phyloP scores from a whole-genome alignment of 2,113 vertebrate species.

The Anolis carolinensis region DNA sequence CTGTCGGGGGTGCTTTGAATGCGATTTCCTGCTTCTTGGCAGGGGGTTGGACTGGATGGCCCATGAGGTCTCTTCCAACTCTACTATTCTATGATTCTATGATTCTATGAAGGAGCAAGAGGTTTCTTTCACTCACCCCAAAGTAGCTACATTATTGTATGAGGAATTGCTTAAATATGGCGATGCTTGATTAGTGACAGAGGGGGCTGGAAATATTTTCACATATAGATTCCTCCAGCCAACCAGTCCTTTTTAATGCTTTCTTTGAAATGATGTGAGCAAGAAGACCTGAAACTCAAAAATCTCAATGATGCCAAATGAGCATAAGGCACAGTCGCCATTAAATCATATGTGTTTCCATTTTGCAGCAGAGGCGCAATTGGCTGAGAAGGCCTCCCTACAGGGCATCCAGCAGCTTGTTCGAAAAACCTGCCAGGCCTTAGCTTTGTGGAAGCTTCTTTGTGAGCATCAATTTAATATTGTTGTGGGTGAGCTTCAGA shows the following conservation, averaged over 20 bases:
- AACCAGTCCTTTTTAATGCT: not conserved
- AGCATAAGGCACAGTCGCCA: not conserved
- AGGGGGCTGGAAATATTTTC: not conserved
- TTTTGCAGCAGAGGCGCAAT: conserved; percentile 88
- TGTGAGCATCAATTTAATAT: conserved; percentile 94
- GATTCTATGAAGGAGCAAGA: too few relatives aligned
- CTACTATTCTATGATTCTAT: too few relatives aligned
- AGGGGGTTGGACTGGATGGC: too few relatives aligned
- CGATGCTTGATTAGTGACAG: not conserved
- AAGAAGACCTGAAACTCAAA: not conserved
- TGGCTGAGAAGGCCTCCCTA: conserved; percentile 90
- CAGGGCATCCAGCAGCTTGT: conserved; percentile 93
- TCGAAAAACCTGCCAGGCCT: conserved; percentile 91
- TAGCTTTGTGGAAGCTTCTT: conserved; percentile 95
- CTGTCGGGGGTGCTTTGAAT: too few relatives aligned
- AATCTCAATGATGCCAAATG: not conserved
- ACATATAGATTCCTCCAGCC: not conserved
- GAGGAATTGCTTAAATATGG: not conserved
- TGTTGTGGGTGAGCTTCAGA: conserved; percentile 92
- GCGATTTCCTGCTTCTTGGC: too few relatives aligned
- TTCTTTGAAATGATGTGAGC: not conserved
- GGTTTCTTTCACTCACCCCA: too few relatives aligned
- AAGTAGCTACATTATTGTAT: too few relatives aligned
- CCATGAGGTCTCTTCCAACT: too few relatives aligned
- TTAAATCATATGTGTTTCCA: not conserved